Base-by-base conservation (phyloP, 2,888 invertebrate genomes). In the Omphaloscelis lunosa region DNA sequence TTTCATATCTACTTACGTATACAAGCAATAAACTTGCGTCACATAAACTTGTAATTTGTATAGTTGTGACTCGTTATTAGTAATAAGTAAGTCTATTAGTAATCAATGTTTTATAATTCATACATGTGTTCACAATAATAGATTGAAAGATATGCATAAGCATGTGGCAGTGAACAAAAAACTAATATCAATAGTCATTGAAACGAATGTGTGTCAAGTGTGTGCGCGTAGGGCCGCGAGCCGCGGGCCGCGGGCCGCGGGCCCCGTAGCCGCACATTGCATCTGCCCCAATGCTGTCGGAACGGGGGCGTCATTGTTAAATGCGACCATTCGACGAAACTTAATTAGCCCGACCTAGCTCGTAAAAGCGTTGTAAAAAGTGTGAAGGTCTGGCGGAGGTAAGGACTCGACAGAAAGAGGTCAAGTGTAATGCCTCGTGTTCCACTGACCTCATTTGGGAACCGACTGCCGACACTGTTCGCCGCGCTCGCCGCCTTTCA, bases 321-420 rank as follows among this genome's bases (percentile, higher is more conserved):
- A 91, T 89, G 88, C 91, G 89, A 91, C 90, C 91, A 91, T 91
- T 93, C 92, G 92, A 92, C 94, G 89, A 94, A 95, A 95, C 93
- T 95, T 96, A 96, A 96, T 96, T 96, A 95, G 94, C 93, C 90
- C 95, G 96, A 95, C 96, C 96, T 96, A 96, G 95, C 95, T 96
- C 95, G 93, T 95, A 96, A 96, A 95, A 95, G 94, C 95, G 92
- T 93, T 96, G 96, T 96, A 96, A 96, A 96, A 96, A 95, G 95
- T 95, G 94, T 95, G 96, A 96, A 96, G 96, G 96, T 95, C 96
- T 96, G 95, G 95, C 93, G 94, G 96, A 95, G 95, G 96, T 96
- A 96, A 96, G 96, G 96, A 96, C 96, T 96, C 94, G 89, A 88
- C 93, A 91, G 92, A 96, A 96, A 96, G 96, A 95, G 96, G 96